Evolutionary conservation across 2,113 vertebrate genomes (phyloP).

Genomic region (Dasyprocta punctata): DNA sequence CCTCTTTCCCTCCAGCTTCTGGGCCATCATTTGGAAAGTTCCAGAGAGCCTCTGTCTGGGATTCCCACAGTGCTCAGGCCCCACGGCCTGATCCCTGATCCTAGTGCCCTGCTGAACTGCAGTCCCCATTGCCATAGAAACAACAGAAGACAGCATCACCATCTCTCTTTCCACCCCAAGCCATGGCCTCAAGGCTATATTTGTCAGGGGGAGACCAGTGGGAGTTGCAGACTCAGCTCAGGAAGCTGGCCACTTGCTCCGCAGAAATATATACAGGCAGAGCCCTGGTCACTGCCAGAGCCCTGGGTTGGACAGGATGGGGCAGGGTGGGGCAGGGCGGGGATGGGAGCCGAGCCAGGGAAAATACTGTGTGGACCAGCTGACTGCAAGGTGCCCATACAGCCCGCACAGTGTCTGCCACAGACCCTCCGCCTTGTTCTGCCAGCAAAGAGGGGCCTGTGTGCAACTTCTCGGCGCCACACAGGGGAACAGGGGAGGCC

Average conservation of each 20-base stretch:
- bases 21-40: not conserved
- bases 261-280: not conserved
- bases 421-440: not conserved
- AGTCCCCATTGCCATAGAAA: constrained; percentile 39
- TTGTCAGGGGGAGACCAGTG: constrained; percentile 32
- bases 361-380: not conserved
- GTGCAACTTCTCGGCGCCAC: not conserved
- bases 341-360: not conserved
- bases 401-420: not conserved
- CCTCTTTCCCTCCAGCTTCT: not conserved
- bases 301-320: fast-evolving
- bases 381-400: not conserved
- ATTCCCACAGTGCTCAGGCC: constrained; percentile 63
- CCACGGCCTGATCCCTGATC: not conserved
- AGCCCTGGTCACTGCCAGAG: constrained; percentile 14
- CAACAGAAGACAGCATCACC: not conserved
- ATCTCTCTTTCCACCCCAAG: not conserved
- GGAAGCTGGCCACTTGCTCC: not conserved
- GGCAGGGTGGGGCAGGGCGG: not conserved
- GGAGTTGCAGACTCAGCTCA: constrained; percentile 46
- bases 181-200: not conserved
- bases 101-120: constrained; percentile 22
- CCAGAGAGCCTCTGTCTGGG: not conserved
- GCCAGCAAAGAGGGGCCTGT: not conserved
- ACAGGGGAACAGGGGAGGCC: not conserved